Conservation (phyloP, 2,113 vertebrate species). For the Pavo muticus region DNA sequence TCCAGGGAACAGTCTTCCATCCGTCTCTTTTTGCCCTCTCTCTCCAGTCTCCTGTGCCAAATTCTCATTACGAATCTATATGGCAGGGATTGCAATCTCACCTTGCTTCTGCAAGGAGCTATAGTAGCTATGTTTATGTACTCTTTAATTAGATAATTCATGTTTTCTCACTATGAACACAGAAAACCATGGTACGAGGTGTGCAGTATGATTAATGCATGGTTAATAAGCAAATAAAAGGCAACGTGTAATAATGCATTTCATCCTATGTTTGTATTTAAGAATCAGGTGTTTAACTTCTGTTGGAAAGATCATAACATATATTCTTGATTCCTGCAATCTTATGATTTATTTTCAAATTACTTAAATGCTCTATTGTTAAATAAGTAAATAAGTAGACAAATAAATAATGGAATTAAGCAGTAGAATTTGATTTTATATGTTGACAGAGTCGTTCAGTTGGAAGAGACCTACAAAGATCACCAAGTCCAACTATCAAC, state of each 20-base stretch:
- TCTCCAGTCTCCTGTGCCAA: not conserved
- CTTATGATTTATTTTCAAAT: not conserved
- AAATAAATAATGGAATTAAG: not conserved
- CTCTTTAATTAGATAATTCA: not conserved
- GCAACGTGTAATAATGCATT: not conserved
- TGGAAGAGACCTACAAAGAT: not conserved
- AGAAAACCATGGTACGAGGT: not conserved
- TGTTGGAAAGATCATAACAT: not conserved
- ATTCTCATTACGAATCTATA: not conserved
- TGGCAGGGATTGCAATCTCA: not conserved
- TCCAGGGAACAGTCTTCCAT: rapidly evolving
- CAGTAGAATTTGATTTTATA: not conserved
- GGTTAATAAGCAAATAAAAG: not conserved
- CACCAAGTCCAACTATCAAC: not conserved
- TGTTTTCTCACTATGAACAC: not conserved
- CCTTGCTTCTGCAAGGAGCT: not conserved
- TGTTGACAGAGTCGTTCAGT: not conserved
- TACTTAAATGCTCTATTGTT: not conserved
- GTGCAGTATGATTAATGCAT: not conserved
- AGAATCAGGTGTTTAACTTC: not conserved
- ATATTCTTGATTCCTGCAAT: not conserved
- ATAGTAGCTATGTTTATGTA: not conserved
- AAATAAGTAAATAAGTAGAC: not conserved
- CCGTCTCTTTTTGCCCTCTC: not conserved
- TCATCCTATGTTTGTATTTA: not conserved